Base-by-base conservation (phyloP, 2,888 invertebrate species). In the Lochmaea capreae region DNA sequence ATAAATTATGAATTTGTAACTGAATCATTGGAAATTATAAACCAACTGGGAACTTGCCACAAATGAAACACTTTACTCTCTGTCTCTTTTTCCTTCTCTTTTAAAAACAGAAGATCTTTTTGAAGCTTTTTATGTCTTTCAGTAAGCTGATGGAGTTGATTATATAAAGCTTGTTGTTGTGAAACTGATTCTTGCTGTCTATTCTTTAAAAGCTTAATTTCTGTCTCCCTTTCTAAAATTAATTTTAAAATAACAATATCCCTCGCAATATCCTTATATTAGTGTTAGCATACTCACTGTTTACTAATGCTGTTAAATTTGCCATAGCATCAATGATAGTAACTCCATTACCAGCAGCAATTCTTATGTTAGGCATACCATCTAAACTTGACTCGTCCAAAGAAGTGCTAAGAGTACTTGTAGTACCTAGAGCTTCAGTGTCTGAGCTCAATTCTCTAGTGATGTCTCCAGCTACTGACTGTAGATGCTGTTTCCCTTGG, bases 401-500 rank as follows among this genome's bases (percentile, higher is more conserved):
- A 0, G 87, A 87, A 10, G 86, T 85, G 68, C 85, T 84, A 18
- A 79, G 82, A 6, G 79, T 72, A 72, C 77, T 79, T 8, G 75
- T 75, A 42, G 66, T 74, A n/a, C 73, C 77, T 16, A 74, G 14
- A 14, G 79, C 73, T 65, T 83, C 81, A 62, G 81, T 79, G 75
- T 84, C 82, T 6, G 81, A 80, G 16, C 81, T 83, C 69, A 87
- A 78, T 79, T 87, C 87, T 71, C 85, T 83, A 71, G 83, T 83
- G 78, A 87, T 87, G 74, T 87, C 87, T 26, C 87, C 87, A 9
- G 87, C 87, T 43, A 87, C 83, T 9, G 86, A 85, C 84, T 86
- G 89, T 66, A 89, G 85, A 83, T 91, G 91, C 76, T 89, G 89
- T 75, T 88, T 85, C 9, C 90, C 90, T 81, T 89, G 89, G 78